Conservation (phyloP, 2,888 invertebrate species). For the Nemoura dubitans region DNA sequence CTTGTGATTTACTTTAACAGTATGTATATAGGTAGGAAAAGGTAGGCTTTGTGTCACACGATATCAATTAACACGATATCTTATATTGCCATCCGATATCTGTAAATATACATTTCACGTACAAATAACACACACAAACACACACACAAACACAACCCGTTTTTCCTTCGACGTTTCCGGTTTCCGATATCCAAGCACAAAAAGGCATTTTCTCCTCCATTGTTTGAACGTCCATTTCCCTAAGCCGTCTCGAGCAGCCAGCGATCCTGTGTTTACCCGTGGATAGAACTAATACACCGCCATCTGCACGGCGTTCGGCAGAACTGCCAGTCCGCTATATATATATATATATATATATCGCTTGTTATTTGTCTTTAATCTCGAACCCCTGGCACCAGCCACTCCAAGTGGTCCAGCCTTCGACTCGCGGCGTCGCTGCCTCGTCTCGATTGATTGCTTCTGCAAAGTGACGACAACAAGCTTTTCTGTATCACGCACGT, state of each 20-base stretch:
- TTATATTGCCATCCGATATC: too few species aligned
- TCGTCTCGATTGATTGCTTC: background rate
- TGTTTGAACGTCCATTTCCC: background rate
- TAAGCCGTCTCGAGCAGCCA: background rate
- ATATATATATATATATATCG: too few species aligned
- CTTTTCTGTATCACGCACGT: background rate
- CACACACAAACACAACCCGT: too few species aligned
- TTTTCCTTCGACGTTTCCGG: too few species aligned
- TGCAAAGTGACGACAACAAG: background rate
- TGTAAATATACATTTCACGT: too few species aligned
- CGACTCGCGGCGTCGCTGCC: background rate
- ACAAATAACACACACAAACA: too few species aligned
- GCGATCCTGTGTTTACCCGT: background rate
- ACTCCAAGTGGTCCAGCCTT: background rate
- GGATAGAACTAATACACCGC: background rate
- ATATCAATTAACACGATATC: too few species aligned
- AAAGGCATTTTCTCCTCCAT: background rate
- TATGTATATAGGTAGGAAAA: too few species aligned
- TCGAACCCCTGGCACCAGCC: background rate
- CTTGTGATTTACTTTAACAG: too few species aligned
- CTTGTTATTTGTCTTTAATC: background rate
- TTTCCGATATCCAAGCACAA: too few species aligned
- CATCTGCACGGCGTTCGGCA: background rate
- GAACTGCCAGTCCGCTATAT: background rate
- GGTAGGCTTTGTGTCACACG: too few species aligned